Percentiles rank a stretch among this genome's conserved stretches.
Conservation (phyloP, 2,113 vertebrate genomes). For the Chionis minor region DNA sequence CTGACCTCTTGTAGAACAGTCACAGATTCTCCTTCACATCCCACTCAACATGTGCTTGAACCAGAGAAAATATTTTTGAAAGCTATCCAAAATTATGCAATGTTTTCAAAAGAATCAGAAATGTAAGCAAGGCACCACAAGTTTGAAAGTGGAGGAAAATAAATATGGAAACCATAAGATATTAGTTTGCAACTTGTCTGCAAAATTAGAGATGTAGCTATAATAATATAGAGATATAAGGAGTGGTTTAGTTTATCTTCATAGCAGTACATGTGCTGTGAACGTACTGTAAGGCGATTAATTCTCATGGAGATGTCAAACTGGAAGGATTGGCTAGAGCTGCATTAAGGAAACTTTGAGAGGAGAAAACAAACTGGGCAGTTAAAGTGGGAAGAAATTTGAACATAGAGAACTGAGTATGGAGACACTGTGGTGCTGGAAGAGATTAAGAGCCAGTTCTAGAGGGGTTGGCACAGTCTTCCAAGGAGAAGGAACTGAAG, state of each 20-base stretch:
- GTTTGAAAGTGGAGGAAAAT: not conserved
- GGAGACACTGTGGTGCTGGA: not conserved
- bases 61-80: not conserved
- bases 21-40: constrained; percentile 11
- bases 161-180: not conserved
- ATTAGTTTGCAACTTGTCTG: not conserved
- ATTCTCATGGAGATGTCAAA: not conserved
- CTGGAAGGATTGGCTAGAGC: not conserved
- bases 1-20: not conserved
- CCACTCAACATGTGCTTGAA: not conserved
- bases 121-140: not conserved
- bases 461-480: not conserved
- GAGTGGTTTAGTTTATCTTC: not conserved
- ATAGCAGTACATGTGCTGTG: not conserved
- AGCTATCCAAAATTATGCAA: not conserved
- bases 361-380: not conserved
- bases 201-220: not conserved
- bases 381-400: not conserved
- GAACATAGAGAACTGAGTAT: not conserved
- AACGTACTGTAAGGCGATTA: not conserved
- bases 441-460: not conserved
- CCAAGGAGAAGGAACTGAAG: not conserved
- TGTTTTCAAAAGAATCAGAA: not conserved
- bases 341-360: not conserved
- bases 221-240: not conserved